Conservation (phyloP, 2,797 vertebrate species). For the Telmatherina bonti region DNA sequence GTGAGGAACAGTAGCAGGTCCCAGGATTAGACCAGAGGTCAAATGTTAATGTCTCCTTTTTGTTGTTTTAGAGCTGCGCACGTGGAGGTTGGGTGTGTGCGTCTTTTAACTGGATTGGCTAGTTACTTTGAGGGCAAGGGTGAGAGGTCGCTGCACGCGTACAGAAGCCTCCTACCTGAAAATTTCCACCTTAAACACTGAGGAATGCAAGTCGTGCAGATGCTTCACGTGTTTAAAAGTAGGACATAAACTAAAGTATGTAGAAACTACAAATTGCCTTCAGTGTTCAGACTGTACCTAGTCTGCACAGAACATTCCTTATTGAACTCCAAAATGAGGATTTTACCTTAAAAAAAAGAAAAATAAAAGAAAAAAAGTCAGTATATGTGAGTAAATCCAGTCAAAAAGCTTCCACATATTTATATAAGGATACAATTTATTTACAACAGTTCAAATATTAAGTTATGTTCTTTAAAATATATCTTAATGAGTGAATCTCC, state of each 20-base stretch:
- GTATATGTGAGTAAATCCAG: too few species aligned
- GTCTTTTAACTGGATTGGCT: slow-evolving; percentile 45
- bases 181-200: slow-evolving; percentile 28
- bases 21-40: slow-evolving; percentile 65
- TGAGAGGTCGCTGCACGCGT: neutral
- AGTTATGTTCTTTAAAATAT: too few species aligned
- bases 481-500: slow-evolving; percentile 2
- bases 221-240: neutral
- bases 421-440: too few species aligned
- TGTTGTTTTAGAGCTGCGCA: slow-evolving; percentile 52
- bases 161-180: slow-evolving; percentile 19
- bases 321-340: too few species aligned
- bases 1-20: slow-evolving; percentile 63
- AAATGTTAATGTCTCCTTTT: slow-evolving; percentile 62
- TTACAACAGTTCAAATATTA: too few species aligned
- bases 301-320: too few species aligned
- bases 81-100: slow-evolving; percentile 37
- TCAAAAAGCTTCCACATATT: too few species aligned
- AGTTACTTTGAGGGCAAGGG: slow-evolving; percentile 32
- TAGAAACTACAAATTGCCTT: neutral
- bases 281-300: neutral
- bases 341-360: too few species aligned
- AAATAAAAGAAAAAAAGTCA: too few species aligned
- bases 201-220: slow-evolving; percentile 37
- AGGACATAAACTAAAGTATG: neutral